Conservation (phyloP, 1,140 invertebrate species). For the Galleria mellonella region DNA sequence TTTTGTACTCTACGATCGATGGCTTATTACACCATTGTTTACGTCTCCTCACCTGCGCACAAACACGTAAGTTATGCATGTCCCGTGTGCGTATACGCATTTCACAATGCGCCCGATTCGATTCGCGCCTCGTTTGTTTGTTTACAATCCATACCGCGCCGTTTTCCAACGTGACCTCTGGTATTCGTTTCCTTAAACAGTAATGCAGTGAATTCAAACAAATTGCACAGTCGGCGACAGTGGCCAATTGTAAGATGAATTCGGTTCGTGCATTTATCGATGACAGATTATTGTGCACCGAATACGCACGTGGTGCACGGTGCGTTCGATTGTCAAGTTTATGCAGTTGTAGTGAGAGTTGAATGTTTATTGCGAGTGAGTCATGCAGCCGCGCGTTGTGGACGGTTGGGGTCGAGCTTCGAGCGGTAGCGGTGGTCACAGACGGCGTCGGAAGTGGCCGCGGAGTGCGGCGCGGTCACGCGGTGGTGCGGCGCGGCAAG, state of each 20-base stretch:
- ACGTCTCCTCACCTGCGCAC: constrained; percentile 26
- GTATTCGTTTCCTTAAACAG: constrained; percentile 2
- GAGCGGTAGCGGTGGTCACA: background rate
- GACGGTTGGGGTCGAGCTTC: background rate
- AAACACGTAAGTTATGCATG: constrained; percentile 61
- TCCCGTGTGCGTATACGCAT: constrained; percentile 33
- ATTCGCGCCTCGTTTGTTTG: constrained; percentile 42
- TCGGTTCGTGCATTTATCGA: constrained; percentile 24
- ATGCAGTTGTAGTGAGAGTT: constrained; percentile 7
- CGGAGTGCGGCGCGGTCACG: background rate
- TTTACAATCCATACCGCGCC: constrained; percentile 35
- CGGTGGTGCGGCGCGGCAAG: constrained; percentile 1
- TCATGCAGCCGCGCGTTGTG: constrained; percentile 13
- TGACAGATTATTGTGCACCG: constrained; percentile 22
- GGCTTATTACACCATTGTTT: constrained; percentile 30
- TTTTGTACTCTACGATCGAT: constrained; percentile 9
- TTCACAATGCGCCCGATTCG: constrained; percentile 34
- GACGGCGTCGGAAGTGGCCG: constrained; percentile 32
- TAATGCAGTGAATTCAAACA: background rate
- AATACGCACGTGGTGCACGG: constrained; percentile 16
- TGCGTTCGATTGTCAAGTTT: constrained; percentile 14
- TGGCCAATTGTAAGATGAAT: background rate
- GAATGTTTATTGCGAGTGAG: constrained; percentile 8
- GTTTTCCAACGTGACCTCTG: constrained; percentile 9
- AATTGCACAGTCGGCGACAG: no score